A percentile compares a stretch with the other conserved stretches of the same genome.
phyloP scores from a whole-genome alignment of 2,888 invertebrate species.

The Gortyna flavago region DNA sequence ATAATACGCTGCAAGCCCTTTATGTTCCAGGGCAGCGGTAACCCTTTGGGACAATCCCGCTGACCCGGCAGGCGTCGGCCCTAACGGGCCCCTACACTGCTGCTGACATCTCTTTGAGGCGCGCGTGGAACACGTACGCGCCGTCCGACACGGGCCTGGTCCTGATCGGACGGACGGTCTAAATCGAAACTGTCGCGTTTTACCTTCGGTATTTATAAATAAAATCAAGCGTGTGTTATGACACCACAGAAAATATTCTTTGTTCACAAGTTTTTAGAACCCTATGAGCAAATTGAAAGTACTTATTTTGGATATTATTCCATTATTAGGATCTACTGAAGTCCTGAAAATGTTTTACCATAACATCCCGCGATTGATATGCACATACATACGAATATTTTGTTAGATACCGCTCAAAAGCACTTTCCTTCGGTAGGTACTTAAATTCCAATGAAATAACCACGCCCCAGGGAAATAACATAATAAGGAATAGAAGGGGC shows the following conservation, averaged over 20 bases:
- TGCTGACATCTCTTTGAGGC: too few species aligned
- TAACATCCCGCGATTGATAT: slow-evolving; percentile 14
- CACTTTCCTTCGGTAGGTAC: slow-evolving; percentile 20
- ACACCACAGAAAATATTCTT: not conserved
- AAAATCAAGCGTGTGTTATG: not conserved
- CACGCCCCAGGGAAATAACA: slow-evolving; percentile 38
- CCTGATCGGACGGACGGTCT: too few species aligned
- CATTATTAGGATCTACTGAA: not conserved
- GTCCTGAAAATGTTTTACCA: not conserved
- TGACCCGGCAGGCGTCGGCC: too few species aligned
- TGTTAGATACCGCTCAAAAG: slow-evolving; percentile 14
- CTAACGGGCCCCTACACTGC: too few species aligned
- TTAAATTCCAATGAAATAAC: slow-evolving; percentile 21
- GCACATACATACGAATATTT: slow-evolving; percentile 25
- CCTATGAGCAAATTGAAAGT: not conserved
- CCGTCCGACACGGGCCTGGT: too few species aligned
- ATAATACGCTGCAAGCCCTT: too few species aligned
- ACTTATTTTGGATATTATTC: not conserved
- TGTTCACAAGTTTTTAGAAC: not conserved
- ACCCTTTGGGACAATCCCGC: too few species aligned
- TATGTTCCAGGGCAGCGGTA: too few species aligned
- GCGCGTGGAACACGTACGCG: too few species aligned
- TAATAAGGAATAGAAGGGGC: slow-evolving; percentile 3
- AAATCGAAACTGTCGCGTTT: slow-evolving; percentile 4
- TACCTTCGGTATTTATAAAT: not conserved